Conservation (phyloP, 2,113 vertebrate species). For the Ochotona curzoniae region DNA sequence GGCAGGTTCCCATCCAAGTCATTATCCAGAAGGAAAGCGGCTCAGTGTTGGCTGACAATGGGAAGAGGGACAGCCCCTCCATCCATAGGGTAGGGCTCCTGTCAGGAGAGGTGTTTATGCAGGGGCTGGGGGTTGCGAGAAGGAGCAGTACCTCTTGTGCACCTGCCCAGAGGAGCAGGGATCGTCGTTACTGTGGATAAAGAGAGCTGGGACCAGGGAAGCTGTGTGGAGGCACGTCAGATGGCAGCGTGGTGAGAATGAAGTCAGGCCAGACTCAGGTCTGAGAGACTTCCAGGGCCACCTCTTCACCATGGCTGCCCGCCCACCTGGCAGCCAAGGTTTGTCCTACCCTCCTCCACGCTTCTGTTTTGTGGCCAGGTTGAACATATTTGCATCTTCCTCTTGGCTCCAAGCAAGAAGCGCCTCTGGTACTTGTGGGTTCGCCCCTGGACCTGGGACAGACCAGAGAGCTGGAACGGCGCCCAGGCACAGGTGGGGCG, state of each 20-base stretch:
- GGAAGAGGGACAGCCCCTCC: not conserved
- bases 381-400: not conserved
- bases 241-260: not conserved
- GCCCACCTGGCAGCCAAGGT: not conserved
- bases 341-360: rapidly evolving
- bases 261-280: not conserved
- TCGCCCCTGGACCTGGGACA: too few relatives aligned
- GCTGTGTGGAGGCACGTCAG: too few relatives aligned
- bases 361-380: not conserved
- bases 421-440: too few relatives aligned
- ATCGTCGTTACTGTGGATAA: not conserved
- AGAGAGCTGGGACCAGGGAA: not conserved
- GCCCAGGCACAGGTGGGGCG: not conserved
- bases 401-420: too few relatives aligned
- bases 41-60: too few relatives aligned
- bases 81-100: too few relatives aligned
- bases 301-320: not conserved
- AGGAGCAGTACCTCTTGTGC: too few relatives aligned
- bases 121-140: too few relatives aligned
- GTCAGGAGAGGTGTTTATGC: too few relatives aligned
- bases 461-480: not conserved
- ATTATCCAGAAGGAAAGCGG: not conserved
- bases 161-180: rapidly evolving
- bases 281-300: not conserved
- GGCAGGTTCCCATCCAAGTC: not conserved